Evolutionary conservation across 2,888 invertebrate genomes (phyloP).

Genomic region (Pammene aurita): DNA sequence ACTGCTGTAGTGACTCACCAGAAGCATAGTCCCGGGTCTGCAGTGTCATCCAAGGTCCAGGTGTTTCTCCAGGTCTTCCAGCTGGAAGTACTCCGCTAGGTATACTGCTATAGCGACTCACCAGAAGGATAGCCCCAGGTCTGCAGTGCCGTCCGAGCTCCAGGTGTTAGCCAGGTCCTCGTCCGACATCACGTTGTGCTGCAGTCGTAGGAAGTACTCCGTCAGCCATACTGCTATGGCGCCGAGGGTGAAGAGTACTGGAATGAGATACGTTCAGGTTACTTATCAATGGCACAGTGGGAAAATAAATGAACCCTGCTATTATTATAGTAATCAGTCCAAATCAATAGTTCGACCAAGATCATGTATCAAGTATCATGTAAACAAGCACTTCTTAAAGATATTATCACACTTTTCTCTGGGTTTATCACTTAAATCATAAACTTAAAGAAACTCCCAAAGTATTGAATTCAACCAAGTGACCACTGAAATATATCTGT

Average conservation of each 20-base stretch:
- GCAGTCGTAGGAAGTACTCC: conserved; percentile 91
- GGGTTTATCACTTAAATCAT: no score
- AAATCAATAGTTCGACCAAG: no score
- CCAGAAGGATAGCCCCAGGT: conserved; percentile 95
- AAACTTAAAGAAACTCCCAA: no score
- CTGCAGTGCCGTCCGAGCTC: conserved; percentile 91
- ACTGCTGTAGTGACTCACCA: no score
- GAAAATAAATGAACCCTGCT: not conserved
- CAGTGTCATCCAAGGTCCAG: not conserved
- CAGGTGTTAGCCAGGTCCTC: conserved; percentile 91
- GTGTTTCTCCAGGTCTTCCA: not conserved
- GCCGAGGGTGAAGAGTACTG: conserved; percentile 89
- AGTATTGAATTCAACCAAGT: no score
- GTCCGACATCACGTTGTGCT: conserved; percentile 90
- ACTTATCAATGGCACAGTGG: not conserved
- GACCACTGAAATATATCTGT: no score
- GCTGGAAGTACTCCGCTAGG: conserved; percentile 26
- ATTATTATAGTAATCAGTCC: no score
- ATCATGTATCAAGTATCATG: no score
- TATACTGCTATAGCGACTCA: conserved; percentile 54
- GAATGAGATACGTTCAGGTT: conserved; percentile 55
- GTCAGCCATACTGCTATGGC: conserved; percentile 92
- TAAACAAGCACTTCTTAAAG: no score
- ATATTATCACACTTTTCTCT: no score
- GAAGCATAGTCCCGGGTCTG: no score